Evolutionary conservation across 2,113 vertebrate species (phyloP).

Genomic region (Odontophorus gujanensis): DNA sequence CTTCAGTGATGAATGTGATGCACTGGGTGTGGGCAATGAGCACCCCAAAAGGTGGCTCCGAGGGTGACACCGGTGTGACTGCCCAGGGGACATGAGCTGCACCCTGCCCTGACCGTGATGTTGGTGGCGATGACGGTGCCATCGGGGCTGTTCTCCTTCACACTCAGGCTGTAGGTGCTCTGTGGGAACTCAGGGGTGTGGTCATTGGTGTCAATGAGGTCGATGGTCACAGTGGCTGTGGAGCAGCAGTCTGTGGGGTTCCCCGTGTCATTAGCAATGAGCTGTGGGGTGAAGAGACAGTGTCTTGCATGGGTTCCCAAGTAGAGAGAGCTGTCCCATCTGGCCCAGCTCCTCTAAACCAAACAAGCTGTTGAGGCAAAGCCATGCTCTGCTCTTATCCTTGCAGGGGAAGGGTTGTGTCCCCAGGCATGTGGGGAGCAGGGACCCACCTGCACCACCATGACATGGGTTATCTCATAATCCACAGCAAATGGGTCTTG

Average conservation of each 20-base stretch:
- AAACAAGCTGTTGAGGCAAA: not conserved
- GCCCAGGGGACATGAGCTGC: not conserved
- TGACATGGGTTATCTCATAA: slow-evolving; percentile 79
- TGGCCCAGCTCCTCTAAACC: not conserved
- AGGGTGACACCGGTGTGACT: no score
- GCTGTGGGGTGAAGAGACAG: slow-evolving; percentile 70
- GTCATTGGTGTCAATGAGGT: slow-evolving; percentile 87
- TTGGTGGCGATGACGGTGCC: slow-evolving; percentile 61
- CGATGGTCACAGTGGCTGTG: slow-evolving; percentile 82
- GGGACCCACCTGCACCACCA: slow-evolving; percentile 82
- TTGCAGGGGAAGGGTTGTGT: not conserved
- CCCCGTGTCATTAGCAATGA: slow-evolving; percentile 82
- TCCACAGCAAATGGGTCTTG: slow-evolving; percentile 78
- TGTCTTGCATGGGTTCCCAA: not conserved
- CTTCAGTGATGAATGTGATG: not conserved
- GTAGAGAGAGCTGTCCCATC: not conserved
- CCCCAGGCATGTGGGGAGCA: not conserved
- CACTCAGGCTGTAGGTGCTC: slow-evolving; percentile 69
- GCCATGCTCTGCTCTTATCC: not conserved
- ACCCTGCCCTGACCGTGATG: slow-evolving; percentile 76
- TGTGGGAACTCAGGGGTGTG: slow-evolving; percentile 83
- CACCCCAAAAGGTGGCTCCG: not conserved
- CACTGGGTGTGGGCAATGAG: not conserved
- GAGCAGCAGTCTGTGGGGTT: slow-evolving; percentile 62
- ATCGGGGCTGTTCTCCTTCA: slow-evolving; percentile 79